phyloP scores from a whole-genome alignment of 2,113 vertebrate genomes.

The Rhabdornis inornatus region DNA sequence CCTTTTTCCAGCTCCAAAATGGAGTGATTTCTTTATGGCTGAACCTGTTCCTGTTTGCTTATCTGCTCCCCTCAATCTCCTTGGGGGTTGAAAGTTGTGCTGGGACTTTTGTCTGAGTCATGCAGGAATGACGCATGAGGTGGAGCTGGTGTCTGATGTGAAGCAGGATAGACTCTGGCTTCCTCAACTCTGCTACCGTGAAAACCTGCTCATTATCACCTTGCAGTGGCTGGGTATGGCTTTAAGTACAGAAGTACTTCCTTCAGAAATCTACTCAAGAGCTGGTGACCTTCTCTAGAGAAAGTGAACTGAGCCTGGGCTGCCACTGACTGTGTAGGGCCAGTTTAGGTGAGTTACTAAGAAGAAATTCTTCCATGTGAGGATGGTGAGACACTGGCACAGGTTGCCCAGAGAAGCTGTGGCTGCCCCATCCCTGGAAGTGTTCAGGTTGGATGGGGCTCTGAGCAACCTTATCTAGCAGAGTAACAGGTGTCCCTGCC shows the following conservation, averaged over 20 bases:
- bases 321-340: neutral
- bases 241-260: neutral
- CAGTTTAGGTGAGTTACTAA: neutral
- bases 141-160: neutral
- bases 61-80: neutral
- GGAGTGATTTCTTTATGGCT: neutral
- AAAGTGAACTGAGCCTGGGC: neutral
- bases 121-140: neutral
- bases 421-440: neutral
- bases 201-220: neutral
- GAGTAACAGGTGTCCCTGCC: neutral
- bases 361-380: neutral
- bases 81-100: neutral
- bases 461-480: neutral
- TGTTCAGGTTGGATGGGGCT: neutral
- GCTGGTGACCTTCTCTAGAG: neutral
- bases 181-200: neutral
- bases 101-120: slow-evolving; percentile 25
- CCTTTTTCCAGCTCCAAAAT: neutral
- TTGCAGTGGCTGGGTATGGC: neutral
- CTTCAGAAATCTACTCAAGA: neutral
- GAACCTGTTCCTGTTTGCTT: neutral
- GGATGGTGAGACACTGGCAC: neutral
- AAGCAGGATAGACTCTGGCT: neutral
- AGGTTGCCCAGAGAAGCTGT: neutral